Evolutionary conservation across 2,797 vertebrate genomes (phyloP).

Genomic region (Sus cebifrons): DNA sequence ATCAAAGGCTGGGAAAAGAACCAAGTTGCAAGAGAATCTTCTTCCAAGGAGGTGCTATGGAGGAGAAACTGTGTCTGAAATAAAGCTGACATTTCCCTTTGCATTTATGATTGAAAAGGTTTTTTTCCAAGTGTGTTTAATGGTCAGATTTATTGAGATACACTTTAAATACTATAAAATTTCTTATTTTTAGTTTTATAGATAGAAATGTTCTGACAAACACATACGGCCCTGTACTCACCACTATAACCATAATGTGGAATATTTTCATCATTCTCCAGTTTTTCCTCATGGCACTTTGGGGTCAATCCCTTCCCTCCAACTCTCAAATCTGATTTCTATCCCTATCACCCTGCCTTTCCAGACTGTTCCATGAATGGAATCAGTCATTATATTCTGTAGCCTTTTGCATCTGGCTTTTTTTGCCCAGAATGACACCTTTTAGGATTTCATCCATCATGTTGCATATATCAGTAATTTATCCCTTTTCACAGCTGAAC

Average conservation of each 20-base stretch:
- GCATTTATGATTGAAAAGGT: neutral
- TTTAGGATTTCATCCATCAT: neutral
- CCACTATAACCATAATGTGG: neutral
- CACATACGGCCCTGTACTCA: neutral
- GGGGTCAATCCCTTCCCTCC: neutral
- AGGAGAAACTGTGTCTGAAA: neutral
- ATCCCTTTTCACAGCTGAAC: neutral
- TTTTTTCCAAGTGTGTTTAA: neutral
- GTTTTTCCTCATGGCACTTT: neutral
- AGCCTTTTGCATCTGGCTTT: neutral
- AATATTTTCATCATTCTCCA: neutral
- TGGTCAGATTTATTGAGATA: neutral
- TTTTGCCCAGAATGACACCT: neutral
- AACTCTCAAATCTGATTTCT: neutral
- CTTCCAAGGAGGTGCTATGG: neutral
- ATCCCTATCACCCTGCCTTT: neutral
- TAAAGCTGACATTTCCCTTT: neutral
- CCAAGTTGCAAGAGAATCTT: neutral
- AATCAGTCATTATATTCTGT: neutral
- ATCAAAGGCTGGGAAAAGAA: neutral
- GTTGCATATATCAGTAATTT: neutral
- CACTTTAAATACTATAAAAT: constrained; percentile 1
- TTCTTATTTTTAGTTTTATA: neutral
- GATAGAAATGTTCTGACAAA: neutral
- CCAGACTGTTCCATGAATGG: neutral